Conservation (phyloP, 2,888 invertebrate genomes). For the Eilema depressum region DNA sequence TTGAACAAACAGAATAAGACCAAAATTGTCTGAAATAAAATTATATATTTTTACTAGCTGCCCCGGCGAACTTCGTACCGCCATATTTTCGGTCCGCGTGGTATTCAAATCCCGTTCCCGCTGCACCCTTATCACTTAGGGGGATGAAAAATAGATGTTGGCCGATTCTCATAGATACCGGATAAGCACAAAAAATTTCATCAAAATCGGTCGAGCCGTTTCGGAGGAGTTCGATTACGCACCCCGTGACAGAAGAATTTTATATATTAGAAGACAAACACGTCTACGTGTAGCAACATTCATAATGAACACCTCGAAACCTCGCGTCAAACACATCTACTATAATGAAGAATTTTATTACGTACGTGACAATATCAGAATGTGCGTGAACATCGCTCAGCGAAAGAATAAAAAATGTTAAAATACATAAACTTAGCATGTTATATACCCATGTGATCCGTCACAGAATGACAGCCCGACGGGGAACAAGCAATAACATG, state of each 20-base stretch:
- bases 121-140: too few species aligned
- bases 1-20: conserved; percentile 7
- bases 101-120: too few species aligned
- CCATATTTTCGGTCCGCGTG: too few species aligned
- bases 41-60: conserved; percentile 14
- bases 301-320: conserved; percentile 39
- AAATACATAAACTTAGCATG: conserved; percentile 48
- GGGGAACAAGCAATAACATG: conserved; percentile 65
- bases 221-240: too few species aligned
- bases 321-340: conserved; percentile 32
- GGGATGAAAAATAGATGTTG: too few species aligned
- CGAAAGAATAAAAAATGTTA: conserved; percentile 30
- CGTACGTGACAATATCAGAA: conserved; percentile 24
- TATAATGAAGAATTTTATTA: conserved; percentile 45
- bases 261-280: too few species aligned
- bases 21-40: conserved; percentile 5
- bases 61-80: too few species aligned
- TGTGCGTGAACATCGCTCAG: conserved; percentile 10
- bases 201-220: too few species aligned
- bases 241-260: too few species aligned
- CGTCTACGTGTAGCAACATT: conserved; percentile 20
- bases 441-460: conserved; percentile 57
- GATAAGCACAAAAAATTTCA: too few species aligned
- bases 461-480: conserved; percentile 63
- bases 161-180: too few species aligned